phyloP scores from a whole-genome alignment of 2,113 vertebrate species.

The Esox niger region DNA sequence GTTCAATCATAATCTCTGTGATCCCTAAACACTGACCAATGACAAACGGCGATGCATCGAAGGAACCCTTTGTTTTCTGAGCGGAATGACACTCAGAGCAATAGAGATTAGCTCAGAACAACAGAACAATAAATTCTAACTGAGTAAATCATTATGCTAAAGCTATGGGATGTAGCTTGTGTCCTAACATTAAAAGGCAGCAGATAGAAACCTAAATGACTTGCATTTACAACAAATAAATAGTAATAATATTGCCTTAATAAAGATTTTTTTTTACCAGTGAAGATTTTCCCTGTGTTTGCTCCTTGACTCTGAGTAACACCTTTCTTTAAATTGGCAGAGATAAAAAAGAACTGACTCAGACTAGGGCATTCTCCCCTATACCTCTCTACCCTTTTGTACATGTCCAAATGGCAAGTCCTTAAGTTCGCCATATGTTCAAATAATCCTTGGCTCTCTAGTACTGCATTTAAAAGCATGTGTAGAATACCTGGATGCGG shows the following conservation, averaged over 20 bases:
- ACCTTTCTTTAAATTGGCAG: neutral
- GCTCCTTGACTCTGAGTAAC: neutral
- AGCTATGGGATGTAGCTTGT: neutral
- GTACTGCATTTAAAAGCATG: neutral
- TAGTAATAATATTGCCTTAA: neutral
- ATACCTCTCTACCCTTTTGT: neutral
- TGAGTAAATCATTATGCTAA: neutral
- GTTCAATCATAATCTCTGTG: neutral
- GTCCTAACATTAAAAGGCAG: neutral
- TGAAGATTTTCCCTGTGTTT: neutral
- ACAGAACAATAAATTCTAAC: neutral
- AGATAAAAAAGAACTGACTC: neutral
- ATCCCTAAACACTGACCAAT: neutral
- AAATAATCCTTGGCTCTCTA: neutral
- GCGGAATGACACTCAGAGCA: neutral
- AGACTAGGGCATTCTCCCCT: neutral
- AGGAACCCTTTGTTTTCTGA: neutral
- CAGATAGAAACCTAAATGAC: neutral
- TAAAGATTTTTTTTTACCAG: neutral
- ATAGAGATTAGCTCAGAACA: neutral
- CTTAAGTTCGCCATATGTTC: neutral
- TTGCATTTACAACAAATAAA: neutral
- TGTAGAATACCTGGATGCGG: neutral
- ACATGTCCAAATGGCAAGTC: neutral
- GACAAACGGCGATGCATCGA: neutral